Evolutionary conservation across 2,113 vertebrate species (phyloP), one percentile per base, ranked within the genome.

Genomic region (Ammodytes marinus): DNA sequence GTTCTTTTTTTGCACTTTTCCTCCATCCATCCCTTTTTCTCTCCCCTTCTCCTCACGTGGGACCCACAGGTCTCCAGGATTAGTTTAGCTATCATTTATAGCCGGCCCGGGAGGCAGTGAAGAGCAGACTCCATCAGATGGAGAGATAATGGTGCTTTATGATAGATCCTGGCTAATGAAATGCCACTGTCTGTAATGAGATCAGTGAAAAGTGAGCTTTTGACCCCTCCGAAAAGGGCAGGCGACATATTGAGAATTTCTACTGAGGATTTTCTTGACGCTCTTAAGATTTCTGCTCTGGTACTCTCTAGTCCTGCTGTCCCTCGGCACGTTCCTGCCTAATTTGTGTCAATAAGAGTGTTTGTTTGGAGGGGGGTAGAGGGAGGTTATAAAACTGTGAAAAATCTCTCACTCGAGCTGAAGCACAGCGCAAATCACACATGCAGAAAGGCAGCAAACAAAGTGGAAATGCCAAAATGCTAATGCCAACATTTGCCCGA

Each of bases 381-480:
- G 27, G 27, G 27, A 27, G 27, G 27, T 40, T 15, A 10, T 39
- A 54, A 76, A 77, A 60, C 19, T 19, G 69, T 39, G 8, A 70
- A 54, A 70, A 73, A 76, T 71, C 40, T 65, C 70, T 76, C 52
- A 66, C 55, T 76, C 2, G 6, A 83, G 15, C 70, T 60, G 64
- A 52, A 47, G 61, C 67, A 52, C 77, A 74, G 42, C 66, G 60
- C 8, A 59, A 81, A 76, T 69, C 77, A 76, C 72, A 71, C 75
- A 84, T 86, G 80, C 58, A 77, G 85, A 77, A 73, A 43, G 82
- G 84, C 78, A 83, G 84, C 78, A 43, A 87, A 89, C 88, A 86
- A 88, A 86, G 80, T 88, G 87, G 61, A 95, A 96, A 96, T 95
- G 93, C 93, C 95, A 95, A 94, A 95, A 95, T 96, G 95, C 94